phyloP scores from a whole-genome alignment of 2,888 invertebrate species.

The Halictus quadricinctus region DNA sequence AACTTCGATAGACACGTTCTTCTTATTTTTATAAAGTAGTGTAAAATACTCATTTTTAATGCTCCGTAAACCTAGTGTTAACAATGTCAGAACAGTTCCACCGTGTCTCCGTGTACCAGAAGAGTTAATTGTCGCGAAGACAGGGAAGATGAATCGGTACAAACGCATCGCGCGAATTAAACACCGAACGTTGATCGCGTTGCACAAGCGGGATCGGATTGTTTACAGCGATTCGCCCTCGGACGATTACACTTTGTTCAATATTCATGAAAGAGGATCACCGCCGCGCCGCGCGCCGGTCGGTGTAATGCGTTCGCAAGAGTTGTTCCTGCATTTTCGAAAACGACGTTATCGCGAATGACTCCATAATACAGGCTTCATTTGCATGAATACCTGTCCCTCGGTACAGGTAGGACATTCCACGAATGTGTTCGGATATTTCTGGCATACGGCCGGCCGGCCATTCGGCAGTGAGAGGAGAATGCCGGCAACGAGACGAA shows the following conservation, averaged over 20 bases:
- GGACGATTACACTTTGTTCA: neutral
- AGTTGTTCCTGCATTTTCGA: constrained; percentile 11
- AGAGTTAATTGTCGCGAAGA: neutral
- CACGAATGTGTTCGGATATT: constrained; percentile 43
- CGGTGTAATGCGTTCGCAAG: neutral
- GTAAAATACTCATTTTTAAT: too few relatives aligned
- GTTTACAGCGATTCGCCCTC: neutral
- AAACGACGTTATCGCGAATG: constrained; percentile 37
- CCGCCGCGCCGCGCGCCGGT: neutral
- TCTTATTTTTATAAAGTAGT: too few relatives aligned
- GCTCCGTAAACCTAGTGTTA: too few relatives aligned
- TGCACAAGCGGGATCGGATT: neutral
- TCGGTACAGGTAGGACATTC: constrained; percentile 27
- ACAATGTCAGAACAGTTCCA: too few relatives aligned
- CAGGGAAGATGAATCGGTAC: neutral
- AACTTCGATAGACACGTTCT: too few relatives aligned
- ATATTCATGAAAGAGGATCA: neutral
- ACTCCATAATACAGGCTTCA: constrained; percentile 22
- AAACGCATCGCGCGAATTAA: neutral
- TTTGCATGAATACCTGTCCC: constrained; percentile 47
- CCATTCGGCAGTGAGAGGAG: constrained; percentile 19
- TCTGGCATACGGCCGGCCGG: constrained; percentile 10
- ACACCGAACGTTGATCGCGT: neutral
- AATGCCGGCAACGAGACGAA: constrained; percentile 11
- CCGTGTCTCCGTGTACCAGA: neutral